Conservation (phyloP, 1,140 invertebrate genomes). For the Philotrypesis tridentata region DNA sequence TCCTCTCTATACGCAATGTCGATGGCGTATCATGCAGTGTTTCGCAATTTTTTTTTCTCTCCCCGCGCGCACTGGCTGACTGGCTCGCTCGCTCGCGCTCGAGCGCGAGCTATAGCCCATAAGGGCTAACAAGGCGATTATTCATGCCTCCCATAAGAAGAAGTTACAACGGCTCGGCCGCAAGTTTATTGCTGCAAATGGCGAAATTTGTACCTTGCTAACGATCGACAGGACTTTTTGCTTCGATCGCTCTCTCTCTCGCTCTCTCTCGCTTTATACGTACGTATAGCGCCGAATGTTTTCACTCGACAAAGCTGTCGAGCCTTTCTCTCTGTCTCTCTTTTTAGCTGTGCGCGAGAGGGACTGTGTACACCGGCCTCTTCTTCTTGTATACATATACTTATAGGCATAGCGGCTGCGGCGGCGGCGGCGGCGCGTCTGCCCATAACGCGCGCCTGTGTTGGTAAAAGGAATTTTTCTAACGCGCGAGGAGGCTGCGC, state of each 20-base stretch:
- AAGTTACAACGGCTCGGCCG: conserved; percentile 69
- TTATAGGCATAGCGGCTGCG: too few relatives aligned
- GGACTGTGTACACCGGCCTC: too few relatives aligned
- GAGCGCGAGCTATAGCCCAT: conserved; percentile 65
- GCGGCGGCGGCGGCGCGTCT: too few relatives aligned
- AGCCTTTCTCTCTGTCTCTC: background rate
- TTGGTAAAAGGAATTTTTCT: too few relatives aligned
- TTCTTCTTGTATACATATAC: too few relatives aligned
- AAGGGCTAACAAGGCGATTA: conserved; percentile 74
- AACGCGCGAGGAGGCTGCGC: too few relatives aligned
- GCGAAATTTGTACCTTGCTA: conserved; percentile 73
- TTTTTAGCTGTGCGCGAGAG: background rate
- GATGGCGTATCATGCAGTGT: conserved; percentile 68
- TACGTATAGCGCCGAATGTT: background rate
- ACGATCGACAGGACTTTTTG: conserved; percentile 65
- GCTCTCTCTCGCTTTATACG: background rate
- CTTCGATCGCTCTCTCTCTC: background rate
- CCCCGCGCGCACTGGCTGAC: too few relatives aligned
- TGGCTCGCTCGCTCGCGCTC: background rate
- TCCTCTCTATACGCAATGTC: conserved; percentile 60
- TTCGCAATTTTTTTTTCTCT: conserved; percentile 58
- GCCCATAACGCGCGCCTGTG: too few relatives aligned
- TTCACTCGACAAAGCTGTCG: background rate
- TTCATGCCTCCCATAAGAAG: conserved; percentile 72
- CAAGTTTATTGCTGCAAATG: conserved; percentile 73